phyloP scores from a whole-genome alignment of 2,113 vertebrate genomes.

The Labeo rohita region DNA sequence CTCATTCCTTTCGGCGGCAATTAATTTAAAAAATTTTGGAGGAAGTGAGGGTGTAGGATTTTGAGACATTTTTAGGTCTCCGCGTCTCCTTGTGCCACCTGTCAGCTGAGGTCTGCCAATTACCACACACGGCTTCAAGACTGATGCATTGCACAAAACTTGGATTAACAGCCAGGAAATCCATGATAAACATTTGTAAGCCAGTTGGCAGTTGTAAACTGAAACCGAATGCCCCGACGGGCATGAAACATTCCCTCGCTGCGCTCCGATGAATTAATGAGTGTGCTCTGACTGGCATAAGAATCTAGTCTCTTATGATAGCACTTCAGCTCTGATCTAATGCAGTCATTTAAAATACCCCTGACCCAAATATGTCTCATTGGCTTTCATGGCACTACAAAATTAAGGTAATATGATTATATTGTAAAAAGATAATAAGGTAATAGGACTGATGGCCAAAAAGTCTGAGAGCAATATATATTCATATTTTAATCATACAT shows the following conservation, averaged over 20 bases:
- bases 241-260: slow-evolving; percentile 15
- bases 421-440: neutral
- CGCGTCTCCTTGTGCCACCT: slow-evolving; percentile 14
- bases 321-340: slow-evolving; percentile 4
- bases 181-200: slow-evolving; percentile 38
- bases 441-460: neutral
- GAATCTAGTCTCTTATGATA: neutral
- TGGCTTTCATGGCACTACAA: neutral
- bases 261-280: slow-evolving; percentile 25
- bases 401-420: neutral
- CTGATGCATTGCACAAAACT: slow-evolving; percentile 17
- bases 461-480: neutral
- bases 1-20: slow-evolving; percentile 15
- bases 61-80: slow-evolving; percentile 16
- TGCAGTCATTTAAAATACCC: neutral
- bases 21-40: neutral
- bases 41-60: neutral
- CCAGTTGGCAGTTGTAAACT: slow-evolving; percentile 42
- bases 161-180: slow-evolving; percentile 33
- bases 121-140: neutral
- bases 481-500: neutral
- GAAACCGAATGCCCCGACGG: slow-evolving; percentile 1
- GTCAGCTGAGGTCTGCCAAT: slow-evolving; percentile 33
- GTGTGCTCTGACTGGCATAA: slow-evolving; percentile 30
- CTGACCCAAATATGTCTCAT: neutral